Evolutionary conservation across 2,113 vertebrate species (phyloP), one percentile per base, ranked within the genome.

Genomic region (Candoia aspera): DNA sequence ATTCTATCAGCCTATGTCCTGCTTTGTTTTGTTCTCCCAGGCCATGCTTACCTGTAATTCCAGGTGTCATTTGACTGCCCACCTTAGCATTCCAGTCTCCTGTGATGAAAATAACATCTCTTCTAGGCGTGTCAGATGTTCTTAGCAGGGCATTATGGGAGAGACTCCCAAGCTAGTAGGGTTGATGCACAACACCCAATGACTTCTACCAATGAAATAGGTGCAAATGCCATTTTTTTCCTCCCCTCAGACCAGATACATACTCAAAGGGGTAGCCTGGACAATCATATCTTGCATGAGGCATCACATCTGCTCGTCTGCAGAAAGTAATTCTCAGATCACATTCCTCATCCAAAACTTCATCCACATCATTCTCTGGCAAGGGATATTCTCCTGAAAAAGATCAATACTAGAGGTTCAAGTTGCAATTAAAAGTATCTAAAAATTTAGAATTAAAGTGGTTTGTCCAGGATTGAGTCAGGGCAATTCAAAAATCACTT

Each of bases 271-370:
- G 93, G 83, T 94, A 92, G 0, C 0, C 73, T 11, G 84, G 90
- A 10, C 97, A 97, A 84, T 96, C 96, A 0, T 96, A 93, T 93
- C 96, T 91, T 0, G 93, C 96, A 0, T 97, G 96, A 23, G 97
- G 95, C 95, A 95, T 95, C 95, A 97, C 94, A 0, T 92, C 84
- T 0, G 86, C 55, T 88, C 90, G 95, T 53, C 93, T 96, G 23
- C 96, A 97, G 93, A 95, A 97, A 26, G 95, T 97, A 1, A 96
- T 95, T 53, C 96, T 24, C 0, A 97, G 91, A 23, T 94, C 96
- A n/a, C 46, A 94, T 0, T 97, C 95, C 84, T 95, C 94, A 24
- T 96, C 95, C 90, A 95, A 91, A 11, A 86, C 3, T 24, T 96
- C 96, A 33, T 95, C 95, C 0, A 53, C 24, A 42, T 83, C 93